Percentiles rank a stretch among this genome's conserved stretches.
Conservation (phyloP, 2,888 invertebrate species). For the Netelia virgata region DNA sequence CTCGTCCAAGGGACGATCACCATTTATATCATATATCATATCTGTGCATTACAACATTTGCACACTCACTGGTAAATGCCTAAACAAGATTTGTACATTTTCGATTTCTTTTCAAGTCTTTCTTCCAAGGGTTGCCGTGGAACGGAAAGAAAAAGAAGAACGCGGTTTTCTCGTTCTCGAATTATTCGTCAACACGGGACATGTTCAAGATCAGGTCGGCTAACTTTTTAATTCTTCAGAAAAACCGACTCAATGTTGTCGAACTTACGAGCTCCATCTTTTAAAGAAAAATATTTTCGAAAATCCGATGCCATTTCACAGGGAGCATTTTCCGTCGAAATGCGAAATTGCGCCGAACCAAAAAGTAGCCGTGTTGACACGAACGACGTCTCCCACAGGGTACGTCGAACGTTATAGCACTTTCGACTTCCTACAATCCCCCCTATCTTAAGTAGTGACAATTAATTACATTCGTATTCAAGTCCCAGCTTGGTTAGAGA, state of each 20-base stretch:
- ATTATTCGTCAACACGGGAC: background rate
- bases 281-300: background rate
- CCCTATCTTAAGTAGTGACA: background rate
- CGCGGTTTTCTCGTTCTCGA: background rate
- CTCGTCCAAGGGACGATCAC: slow-evolving; percentile 56
- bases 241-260: background rate
- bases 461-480: background rate
- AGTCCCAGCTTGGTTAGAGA: background rate
- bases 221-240: background rate
- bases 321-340: no score
- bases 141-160: slow-evolving; percentile 4
- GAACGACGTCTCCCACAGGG: background rate
- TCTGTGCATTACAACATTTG: slow-evolving; percentile 25
- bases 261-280: background rate
- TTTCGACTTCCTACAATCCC: background rate
- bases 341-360: background rate
- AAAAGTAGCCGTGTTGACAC: background rate
- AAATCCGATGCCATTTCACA: no score
- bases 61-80: slow-evolving; percentile 60
- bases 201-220: background rate
- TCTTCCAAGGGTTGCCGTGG: background rate
- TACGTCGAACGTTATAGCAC: background rate
- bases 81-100: slow-evolving; percentile 66
- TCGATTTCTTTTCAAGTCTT: background rate
- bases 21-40: slow-evolving; percentile 45